phyloP scores from a whole-genome alignment of 2,888 invertebrate genomes.

The Hyposoter dolosus region DNA sequence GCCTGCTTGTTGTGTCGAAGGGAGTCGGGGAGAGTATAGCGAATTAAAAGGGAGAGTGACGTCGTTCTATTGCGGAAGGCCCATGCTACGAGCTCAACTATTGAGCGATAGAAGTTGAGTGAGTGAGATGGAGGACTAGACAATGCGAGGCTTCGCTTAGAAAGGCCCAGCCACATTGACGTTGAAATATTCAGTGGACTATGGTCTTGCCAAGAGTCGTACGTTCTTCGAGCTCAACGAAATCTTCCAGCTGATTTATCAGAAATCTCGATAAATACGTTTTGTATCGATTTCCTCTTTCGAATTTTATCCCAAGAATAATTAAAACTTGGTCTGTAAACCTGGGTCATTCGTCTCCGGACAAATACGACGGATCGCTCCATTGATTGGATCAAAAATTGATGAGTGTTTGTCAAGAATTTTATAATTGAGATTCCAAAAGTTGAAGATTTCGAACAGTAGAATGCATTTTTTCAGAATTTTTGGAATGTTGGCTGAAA shows the following conservation, averaged over 20 bases:
- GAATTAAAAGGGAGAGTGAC: slow-evolving; percentile 55
- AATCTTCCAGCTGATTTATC: slow-evolving; percentile 40
- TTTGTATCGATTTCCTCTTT: slow-evolving; percentile 6
- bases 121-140: slow-evolving; percentile 55
- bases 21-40: not conserved
- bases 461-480: no score
- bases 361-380: no score
- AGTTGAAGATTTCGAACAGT: no score
- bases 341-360: no score
- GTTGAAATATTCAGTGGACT: slow-evolving; percentile 72
- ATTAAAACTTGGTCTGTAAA: no score
- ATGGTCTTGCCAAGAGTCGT: slow-evolving; percentile 38
- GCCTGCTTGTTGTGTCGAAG: slow-evolving; percentile 32
- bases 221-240: slow-evolving; percentile 41
- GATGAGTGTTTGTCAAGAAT: no score
- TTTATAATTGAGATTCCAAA: no score
- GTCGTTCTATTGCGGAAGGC: slow-evolving; percentile 46
- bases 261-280: not conserved
- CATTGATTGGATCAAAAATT: no score
- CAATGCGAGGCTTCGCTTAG: slow-evolving; percentile 66
- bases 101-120: slow-evolving; percentile 51
- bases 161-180: slow-evolving; percentile 65
- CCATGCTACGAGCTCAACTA: slow-evolving; percentile 57
- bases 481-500: no score
- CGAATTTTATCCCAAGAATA: slow-evolving; percentile 8